These are phyloP conservation scores for Helogale parvula DNA, from an alignment of 2,113 vertebrate genomes.

Conservation along the genomic window DNA sequence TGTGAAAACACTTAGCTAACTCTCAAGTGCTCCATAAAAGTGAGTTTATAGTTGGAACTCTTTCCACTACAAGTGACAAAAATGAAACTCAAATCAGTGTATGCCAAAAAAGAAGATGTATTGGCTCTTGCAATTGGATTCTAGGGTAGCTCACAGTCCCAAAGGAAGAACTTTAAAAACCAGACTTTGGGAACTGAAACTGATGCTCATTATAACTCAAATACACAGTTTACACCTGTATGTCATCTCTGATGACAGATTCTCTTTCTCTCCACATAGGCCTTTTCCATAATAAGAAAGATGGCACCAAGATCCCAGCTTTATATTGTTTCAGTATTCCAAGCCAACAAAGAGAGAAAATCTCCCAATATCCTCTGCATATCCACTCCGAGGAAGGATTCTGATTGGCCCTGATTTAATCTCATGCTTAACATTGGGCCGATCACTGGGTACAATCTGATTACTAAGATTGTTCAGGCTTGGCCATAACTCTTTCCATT, in stretches of 20 bases:
- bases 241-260: background rate
- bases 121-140: background rate
- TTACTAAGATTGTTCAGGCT: background rate
- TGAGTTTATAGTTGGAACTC: constrained; percentile 63
- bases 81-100: background rate
- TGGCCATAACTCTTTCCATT: background rate
- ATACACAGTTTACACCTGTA: background rate
- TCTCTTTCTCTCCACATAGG: background rate
- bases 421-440: background rate
- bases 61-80: constrained; percentile 49
- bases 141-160: background rate
- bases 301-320: background rate
- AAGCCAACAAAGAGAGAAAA: background rate
- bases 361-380: background rate
- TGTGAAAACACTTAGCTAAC: constrained; percentile 53
- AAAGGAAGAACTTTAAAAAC: background rate
- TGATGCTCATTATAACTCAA: background rate
- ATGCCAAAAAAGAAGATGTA: background rate
- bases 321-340: background rate
- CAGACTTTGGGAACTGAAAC: background rate
- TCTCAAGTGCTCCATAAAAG: constrained; percentile 58
- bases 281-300: background rate
- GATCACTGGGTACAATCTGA: background rate
- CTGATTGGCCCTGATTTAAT: background rate
- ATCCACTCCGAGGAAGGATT: background rate